Percentiles rank a stretch among this genome's conserved stretches.
These are phyloP conservation scores for Caenorhabditis uteleia DNA, from an alignment of 2,888 invertebrate genomes.

Conservation along the genomic window DNA sequence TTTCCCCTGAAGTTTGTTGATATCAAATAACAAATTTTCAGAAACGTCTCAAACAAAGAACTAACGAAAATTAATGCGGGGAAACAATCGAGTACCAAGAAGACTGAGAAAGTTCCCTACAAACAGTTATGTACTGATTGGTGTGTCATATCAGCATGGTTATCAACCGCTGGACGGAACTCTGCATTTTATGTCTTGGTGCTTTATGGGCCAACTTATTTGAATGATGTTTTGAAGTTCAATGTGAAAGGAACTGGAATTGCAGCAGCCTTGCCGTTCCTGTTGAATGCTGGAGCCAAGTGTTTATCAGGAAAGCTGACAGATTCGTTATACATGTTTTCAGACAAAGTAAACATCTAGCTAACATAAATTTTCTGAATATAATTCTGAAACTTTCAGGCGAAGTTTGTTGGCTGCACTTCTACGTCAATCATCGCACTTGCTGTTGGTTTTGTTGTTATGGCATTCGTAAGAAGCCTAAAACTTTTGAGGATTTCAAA, in stretches of 20 bases:
- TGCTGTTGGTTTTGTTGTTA: slow-evolving; percentile 44
- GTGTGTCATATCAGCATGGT: slow-evolving; percentile 9
- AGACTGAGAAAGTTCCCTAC: slow-evolving; percentile 28
- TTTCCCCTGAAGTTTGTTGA: too few species aligned
- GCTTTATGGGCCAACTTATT: slow-evolving; percentile 52
- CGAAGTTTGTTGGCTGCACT: slow-evolving; percentile 43
- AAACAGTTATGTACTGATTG: slow-evolving; percentile 12
- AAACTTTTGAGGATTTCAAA: too few species aligned
- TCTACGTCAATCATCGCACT: slow-evolving; percentile 45
- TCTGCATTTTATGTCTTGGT: slow-evolving; percentile 47
- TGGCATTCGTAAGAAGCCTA: too few species aligned
- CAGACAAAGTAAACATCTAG: slow-evolving; percentile 24
- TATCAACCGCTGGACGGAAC: slow-evolving; percentile 40
- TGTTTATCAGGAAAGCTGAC: slow-evolving; percentile 38
- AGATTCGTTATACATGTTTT: slow-evolving; percentile 30
- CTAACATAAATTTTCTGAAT: background rate
- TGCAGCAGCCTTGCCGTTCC: slow-evolving; percentile 38
- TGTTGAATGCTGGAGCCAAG: slow-evolving; percentile 37
- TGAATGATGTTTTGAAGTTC: slow-evolving; percentile 36
- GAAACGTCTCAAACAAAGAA: slow-evolving; percentile 9
- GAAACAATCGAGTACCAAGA: slow-evolving; percentile 5
- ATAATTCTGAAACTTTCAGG: slow-evolving; percentile 7
- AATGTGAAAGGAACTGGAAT: slow-evolving; percentile 42
- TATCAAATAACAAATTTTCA: too few species aligned
- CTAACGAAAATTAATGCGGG: slow-evolving; percentile 3